Base-by-base conservation (phyloP, 2,113 vertebrate genomes). In the Channa maculata region DNA sequence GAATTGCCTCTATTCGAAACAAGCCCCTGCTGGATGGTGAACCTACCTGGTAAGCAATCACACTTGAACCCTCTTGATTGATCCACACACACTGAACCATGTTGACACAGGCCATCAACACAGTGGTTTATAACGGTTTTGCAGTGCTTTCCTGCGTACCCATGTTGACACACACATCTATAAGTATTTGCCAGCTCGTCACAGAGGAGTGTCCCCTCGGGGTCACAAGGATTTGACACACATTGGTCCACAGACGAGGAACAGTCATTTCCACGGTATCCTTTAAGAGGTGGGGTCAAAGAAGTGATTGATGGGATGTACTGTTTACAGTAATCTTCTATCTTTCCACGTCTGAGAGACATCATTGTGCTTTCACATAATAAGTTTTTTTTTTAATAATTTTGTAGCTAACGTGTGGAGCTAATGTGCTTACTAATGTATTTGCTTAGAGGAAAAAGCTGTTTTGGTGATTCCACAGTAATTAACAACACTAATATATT, bases 61-160 rank as follows among this genome's bases (percentile, higher is more conserved):
- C 91, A 93, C 82, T 63, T 77, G 80, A 95, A 93, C 53, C 93
- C 92, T 85, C 71, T 44, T 38, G 89, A 85, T 72, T 92, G 59
- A 86, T 89, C 82, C 39, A 58, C 86, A 75, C 88, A 93, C 46
- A 67, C 62, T 87, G 89, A 95, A 84, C 83, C 87, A 6, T 92
- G 88, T 79, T 92, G 91, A 94, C 93, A 94, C 90, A 94, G 84
- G 66, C 90, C 90, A 60, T 87, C 83, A 13, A 91, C 71, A 72
- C 85, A 94, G 72, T 83, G 93, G 80, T 91, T 92, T 89, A 91
- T 82, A 45, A 85, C 87, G 69, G 92, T 92, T 92, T 92, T 72
- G 63, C 93, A 94, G 77, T 66, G 79, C 4, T 52, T 41, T 9
- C 93, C 89, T 8, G 85, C 86, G 80, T 89, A 92, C 70, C 92